phyloP scores from a whole-genome alignment of 2,888 invertebrate genomes.

The Eupithecia vulgata region DNA sequence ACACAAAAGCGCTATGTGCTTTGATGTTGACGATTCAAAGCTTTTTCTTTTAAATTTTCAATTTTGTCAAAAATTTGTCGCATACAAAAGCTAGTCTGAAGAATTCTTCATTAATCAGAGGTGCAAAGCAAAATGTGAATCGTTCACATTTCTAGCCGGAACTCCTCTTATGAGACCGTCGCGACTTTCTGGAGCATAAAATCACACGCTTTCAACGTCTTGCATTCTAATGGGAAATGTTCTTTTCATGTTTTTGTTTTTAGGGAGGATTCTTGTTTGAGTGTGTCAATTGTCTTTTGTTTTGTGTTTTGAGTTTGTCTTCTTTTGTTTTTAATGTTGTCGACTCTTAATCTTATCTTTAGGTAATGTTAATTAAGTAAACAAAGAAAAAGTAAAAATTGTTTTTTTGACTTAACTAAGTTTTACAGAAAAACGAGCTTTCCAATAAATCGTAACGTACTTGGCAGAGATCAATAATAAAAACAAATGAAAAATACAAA shows the following conservation, averaged over 20 bases:
- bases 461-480: background rate
- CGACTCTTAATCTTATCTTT: background rate
- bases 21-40: background rate
- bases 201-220: conserved; percentile 35
- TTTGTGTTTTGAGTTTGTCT: background rate
- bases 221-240: conserved; percentile 37
- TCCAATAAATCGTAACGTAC: background rate
- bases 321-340: background rate
- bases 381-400: too few species aligned
- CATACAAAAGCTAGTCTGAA: background rate
- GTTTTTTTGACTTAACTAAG: too few species aligned
- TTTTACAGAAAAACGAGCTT: background rate
- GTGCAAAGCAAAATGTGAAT: conserved; percentile 27
- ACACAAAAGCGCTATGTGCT: background rate
- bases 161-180: conserved; percentile 30
- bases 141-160: conserved; percentile 28
- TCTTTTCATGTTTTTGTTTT: conserved; percentile 28
- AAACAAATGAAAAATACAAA: background rate
- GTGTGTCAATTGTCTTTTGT: conserved; percentile 13
- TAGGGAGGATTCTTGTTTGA: conserved; percentile 4
- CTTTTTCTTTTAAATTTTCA: background rate
- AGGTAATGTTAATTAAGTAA: background rate
- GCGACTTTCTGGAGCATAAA: conserved; percentile 39
- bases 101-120: conserved; percentile 25
- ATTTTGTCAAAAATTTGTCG: too few species aligned